These are phyloP conservation scores for Falco berigora DNA, from an alignment of 2,797 vertebrate genomes.

Conservation along the genomic window DNA sequence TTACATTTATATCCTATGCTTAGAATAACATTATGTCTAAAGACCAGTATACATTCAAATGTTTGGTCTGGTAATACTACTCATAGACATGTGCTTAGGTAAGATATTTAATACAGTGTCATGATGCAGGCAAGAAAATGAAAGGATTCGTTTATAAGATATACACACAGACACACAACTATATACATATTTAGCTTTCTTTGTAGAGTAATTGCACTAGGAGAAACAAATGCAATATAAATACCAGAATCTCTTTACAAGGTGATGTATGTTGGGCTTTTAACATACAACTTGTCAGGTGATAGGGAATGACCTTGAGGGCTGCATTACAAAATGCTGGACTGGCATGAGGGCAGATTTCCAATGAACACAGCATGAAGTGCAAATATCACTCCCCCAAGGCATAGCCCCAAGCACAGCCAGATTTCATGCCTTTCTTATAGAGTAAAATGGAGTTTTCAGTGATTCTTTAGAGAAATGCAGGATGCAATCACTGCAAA, in stretches of 20 bases:
- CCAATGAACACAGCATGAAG: neutral
- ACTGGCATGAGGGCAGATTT: neutral
- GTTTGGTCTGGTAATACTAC: neutral
- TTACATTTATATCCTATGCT: slow-evolving; percentile 21
- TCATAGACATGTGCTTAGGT: neutral
- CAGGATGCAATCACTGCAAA: neutral
- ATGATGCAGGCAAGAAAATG: neutral
- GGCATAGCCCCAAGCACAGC: neutral
- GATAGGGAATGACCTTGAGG: slow-evolving; percentile 46
- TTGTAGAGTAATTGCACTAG: neutral
- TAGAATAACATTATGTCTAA: slow-evolving; percentile 9
- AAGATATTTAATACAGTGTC: neutral
- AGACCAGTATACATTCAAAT: neutral
- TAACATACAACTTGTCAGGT: neutral
- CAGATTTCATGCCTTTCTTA: neutral
- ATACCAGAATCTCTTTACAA: neutral
- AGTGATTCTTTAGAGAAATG: neutral
- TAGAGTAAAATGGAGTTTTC: neutral
- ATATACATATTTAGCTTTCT: neutral
- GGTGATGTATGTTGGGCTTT: neutral
- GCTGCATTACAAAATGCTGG: neutral
- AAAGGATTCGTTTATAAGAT: neutral
- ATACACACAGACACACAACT: neutral
- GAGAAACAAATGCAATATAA: neutral
- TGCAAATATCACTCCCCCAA: neutral